These are phyloP conservation scores for Elymnias hypermnestra DNA, from an alignment of 1,140 invertebrate genomes.

Conservation along the genomic window DNA sequence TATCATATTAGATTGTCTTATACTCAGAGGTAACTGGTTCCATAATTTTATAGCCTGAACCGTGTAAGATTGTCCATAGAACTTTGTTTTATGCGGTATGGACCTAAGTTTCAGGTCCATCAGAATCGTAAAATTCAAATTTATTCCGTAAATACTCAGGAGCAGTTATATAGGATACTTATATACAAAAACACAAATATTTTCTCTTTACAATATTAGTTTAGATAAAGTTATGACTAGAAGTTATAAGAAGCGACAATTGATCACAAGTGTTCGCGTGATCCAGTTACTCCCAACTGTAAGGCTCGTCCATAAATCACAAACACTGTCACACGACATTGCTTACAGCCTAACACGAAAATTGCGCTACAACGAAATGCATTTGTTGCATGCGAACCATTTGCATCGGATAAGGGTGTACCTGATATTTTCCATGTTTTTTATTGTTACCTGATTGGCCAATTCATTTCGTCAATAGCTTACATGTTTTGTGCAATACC, in stretches of 20 bases:
- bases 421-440: conserved; percentile 34
- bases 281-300: conserved; percentile 25
- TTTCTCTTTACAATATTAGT: no score
- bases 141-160: no score
- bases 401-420: conserved; percentile 35
- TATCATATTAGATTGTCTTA: no score
- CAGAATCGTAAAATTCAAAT: no score
- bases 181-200: no score
- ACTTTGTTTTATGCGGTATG: no score
- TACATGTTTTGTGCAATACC: background rate
- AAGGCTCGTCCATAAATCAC: conserved; percentile 50
- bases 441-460: conserved; percentile 32
- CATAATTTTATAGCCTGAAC: no score
- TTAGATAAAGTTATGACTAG: no score
- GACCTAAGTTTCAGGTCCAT: no score
- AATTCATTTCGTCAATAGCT: conserved; percentile 22
- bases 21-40: no score
- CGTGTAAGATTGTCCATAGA: no score
- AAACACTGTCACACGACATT: conserved; percentile 50
- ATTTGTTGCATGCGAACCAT: conserved; percentile 55
- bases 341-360: conserved; percentile 59
- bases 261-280: conserved; percentile 62
- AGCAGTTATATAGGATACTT: no score
- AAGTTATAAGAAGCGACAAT: conserved; percentile 41
- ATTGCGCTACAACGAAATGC: conserved; percentile 60